Percentiles rank a stretch among this genome's conserved stretches.
Conservation (phyloP, 2,797 vertebrate genomes). For the Poeciliopsis turneri region DNA sequence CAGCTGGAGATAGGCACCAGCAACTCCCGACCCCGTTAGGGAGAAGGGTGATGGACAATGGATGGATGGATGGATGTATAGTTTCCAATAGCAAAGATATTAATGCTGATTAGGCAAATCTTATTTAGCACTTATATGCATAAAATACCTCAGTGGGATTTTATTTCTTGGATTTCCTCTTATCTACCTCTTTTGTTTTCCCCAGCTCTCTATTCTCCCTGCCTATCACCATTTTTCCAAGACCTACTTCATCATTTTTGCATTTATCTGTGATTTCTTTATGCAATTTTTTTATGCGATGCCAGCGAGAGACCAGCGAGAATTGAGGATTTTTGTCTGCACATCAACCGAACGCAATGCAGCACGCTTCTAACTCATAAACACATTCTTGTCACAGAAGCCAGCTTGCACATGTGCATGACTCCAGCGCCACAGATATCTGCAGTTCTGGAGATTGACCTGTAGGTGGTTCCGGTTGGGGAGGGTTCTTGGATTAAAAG, state of each 20-base stretch:
- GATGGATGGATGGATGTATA: too few relatives aligned
- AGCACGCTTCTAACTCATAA: constrained; percentile 1
- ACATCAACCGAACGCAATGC: constrained; percentile 21
- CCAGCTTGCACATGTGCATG: not conserved
- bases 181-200: constrained; percentile 10
- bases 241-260: constrained; percentile 46
- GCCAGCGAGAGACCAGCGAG: constrained; percentile 32
- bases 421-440: constrained; percentile 26
- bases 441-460: constrained; percentile 56
- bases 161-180: constrained; percentile 4
- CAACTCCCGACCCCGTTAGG: too few relatives aligned
- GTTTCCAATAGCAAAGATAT: constrained; percentile 13
- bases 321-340: constrained; percentile 34
- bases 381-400: not conserved
- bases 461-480: constrained; percentile 62
- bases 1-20: too few relatives aligned
- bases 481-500: constrained; percentile 64
- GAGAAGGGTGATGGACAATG: too few relatives aligned
- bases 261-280: constrained; percentile 30
- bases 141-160: constrained; percentile 32
- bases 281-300: constrained; percentile 18
- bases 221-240: constrained; percentile 41
- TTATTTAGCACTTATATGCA: constrained; percentile 55
- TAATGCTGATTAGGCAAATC: constrained; percentile 58
- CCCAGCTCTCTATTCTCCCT: constrained; percentile 8